A percentile compares a stretch with the other conserved stretches of the same genome.
Evolutionary conservation across 1,140 invertebrate species (phyloP).

Genomic region (Caerostris extrusa): DNA sequence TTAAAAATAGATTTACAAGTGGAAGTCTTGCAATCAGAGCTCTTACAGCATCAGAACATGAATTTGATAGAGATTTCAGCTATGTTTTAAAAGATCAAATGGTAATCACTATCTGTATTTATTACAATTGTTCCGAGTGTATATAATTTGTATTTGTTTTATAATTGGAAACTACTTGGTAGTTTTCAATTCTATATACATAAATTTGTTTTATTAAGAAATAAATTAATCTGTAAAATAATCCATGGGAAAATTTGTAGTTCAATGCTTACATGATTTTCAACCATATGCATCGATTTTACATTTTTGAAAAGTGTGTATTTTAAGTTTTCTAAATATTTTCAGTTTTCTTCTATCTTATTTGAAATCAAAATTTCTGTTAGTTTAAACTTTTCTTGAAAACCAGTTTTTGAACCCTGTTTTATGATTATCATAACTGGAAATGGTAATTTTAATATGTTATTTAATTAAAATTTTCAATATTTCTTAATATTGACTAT

Average conservation of each 20-base stretch:
- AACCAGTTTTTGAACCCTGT: too few species aligned
- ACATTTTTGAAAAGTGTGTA: too few species aligned
- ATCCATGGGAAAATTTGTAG: not conserved
- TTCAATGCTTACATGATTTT: not conserved
- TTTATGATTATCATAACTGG: too few species aligned
- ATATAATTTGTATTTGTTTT: not conserved
- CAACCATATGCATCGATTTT: too few species aligned
- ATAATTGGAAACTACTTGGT: not conserved
- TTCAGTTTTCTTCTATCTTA: too few species aligned
- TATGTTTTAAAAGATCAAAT: conserved; percentile 77
- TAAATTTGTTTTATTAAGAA: not conserved
- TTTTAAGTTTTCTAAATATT: too few species aligned
- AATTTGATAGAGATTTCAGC: conserved; percentile 77
- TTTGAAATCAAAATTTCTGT: too few species aligned
- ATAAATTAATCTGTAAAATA: not conserved
- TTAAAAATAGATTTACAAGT: conserved; percentile 73
- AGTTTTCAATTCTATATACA: too few species aligned
- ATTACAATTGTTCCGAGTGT: not conserved
- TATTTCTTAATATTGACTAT: too few species aligned
- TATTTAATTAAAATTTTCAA: too few species aligned
- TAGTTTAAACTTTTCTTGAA: too few species aligned
- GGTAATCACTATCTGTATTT: conserved; percentile 51
- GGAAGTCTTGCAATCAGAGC: conserved; percentile 74
- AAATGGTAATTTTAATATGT: too few species aligned
- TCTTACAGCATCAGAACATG: conserved; percentile 65